Evolutionary conservation across 2,888 invertebrate species (phyloP), one percentile per base, ranked within the genome.

Genomic region (Drosophila lacicola): DNA sequence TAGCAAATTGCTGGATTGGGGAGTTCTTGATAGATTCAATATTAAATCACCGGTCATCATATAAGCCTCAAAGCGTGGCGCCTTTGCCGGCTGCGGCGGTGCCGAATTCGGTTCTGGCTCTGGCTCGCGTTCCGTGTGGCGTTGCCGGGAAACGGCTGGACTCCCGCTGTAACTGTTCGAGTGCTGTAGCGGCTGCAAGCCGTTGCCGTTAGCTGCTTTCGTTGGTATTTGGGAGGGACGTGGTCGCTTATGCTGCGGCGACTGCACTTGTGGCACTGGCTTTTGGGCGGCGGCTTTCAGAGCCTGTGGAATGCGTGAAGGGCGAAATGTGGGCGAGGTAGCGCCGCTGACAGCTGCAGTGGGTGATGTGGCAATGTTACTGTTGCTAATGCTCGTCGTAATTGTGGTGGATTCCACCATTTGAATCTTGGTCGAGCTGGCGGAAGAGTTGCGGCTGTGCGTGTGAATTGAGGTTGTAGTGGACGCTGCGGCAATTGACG

Each of bases 41-140:
- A 98, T 98, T 90, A 98, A 95, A 93, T 98, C 98, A 47, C 98
- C 98, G 34, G 98, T 98, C 98, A 98, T 98, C 96, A 98, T 97
- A 94, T 97, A 98, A 63, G 98, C 97, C 93, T 98, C 98, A 93
- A 97, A 97, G 92, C 97, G 91, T 51, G 91, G 91, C 61, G 92
- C 91, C 75, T 92, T 92, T 29, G 90, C 87, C 42, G 91, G 91
- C 65, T 91, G 90, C 37, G 91, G 92, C 54, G 90, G 92, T 60
- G 92, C 91, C 60, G 91, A 90, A 53, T 88, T 89, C 4, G 91
- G 91, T 54, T 91, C 91, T 21, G 84, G 79, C 29, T 90, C 89
- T 6, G 49, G 65, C 33, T 82, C 78, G 5, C 65, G 56, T 14
- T 82, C 88, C 62, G 67, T 56, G 14, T 62, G 42, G 0, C 81